These are phyloP conservation scores for Hoplodrina ambigua DNA, from an alignment of 2,888 invertebrate species.

Conservation along the genomic window DNA sequence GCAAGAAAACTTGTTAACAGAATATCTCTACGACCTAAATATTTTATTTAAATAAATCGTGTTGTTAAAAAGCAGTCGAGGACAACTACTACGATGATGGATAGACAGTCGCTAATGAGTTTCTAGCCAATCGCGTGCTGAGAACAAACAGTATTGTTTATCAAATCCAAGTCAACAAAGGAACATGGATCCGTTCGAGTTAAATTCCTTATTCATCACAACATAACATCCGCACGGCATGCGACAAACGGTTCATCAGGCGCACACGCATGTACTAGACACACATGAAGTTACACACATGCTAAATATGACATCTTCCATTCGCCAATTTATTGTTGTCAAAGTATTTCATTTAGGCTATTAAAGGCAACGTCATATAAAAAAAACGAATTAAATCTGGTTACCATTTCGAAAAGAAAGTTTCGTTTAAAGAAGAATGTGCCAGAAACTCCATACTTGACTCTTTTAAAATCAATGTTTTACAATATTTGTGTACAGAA, in stretches of 20 bases:
- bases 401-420: too few species aligned
- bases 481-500: too few species aligned
- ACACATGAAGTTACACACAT: background rate
- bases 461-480: too few species aligned
- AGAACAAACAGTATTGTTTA: slow-evolving; percentile 24
- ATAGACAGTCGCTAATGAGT: slow-evolving; percentile 36
- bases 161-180: slow-evolving; percentile 39
- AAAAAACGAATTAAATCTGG: too few species aligned
- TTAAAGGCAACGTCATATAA: too few species aligned
- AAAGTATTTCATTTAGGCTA: too few species aligned
- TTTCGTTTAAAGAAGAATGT: too few species aligned
- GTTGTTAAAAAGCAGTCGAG: slow-evolving; percentile 14
- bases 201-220: slow-evolving; percentile 17
- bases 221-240: slow-evolving; percentile 45
- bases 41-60: slow-evolving; percentile 30
- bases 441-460: too few species aligned
- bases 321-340: background rate
- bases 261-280: background rate
- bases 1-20: slow-evolving; percentile 38
- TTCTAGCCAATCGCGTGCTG: slow-evolving; percentile 18
- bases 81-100: slow-evolving; percentile 27
- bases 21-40: slow-evolving; percentile 41
- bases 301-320: background rate
- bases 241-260: slow-evolving; percentile 33
- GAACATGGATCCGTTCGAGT: slow-evolving; percentile 3